These are phyloP conservation scores for Camponotus fellah DNA, from an alignment of 2,888 invertebrate species.

Conservation along the genomic window DNA sequence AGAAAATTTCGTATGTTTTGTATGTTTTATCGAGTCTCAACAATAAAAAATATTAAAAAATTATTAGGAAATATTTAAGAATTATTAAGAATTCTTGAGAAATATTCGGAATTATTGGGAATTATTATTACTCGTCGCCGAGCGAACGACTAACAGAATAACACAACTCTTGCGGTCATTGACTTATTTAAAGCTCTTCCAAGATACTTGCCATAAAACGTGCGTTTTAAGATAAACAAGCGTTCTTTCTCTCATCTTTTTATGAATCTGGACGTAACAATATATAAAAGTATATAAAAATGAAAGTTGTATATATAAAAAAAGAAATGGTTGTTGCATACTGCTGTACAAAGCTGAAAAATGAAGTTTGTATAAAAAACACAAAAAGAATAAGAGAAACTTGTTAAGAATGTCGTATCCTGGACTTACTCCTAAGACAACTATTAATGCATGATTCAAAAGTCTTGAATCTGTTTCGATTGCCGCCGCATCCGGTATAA, in stretches of 20 bases:
- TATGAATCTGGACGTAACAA: no score
- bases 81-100: no score
- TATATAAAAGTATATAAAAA: neutral
- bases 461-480: constrained; percentile 93
- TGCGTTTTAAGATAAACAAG: no score
- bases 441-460: constrained; percentile 90
- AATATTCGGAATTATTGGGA: no score
- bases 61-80: neutral
- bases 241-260: no score
- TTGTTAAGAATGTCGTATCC: constrained; percentile 30
- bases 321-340: constrained; percentile 29
- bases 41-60: constrained; percentile 6
- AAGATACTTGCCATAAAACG: no score
- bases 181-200: no score
- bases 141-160: no score
- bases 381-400: neutral
- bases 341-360: constrained; percentile 23
- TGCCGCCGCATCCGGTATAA: constrained; percentile 95
- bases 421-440: constrained; percentile 86
- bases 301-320: constrained; percentile 28
- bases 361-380: neutral
- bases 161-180: no score
- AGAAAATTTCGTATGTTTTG: neutral
- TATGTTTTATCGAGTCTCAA: neutral
- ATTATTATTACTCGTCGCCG: no score